Base-by-base conservation (phyloP, 2,113 vertebrate species). In the Eclectus roratus region DNA sequence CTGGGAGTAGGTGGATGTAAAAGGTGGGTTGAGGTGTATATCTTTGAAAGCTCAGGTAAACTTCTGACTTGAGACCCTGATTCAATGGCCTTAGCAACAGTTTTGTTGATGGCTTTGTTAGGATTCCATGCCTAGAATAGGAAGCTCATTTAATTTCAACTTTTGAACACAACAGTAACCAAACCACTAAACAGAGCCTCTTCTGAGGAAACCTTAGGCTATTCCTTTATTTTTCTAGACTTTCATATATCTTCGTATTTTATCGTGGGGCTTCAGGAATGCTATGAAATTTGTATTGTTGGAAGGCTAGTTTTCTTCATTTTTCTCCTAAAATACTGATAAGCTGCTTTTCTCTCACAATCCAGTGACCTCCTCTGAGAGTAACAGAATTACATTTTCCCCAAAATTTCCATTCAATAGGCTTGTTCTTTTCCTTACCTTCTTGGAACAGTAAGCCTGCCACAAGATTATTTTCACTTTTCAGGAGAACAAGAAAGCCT, bases 1-100 rank as follows among this genome's bases (percentile, higher is more conserved):
- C 93, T 95, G 69, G 95, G 89, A 96, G 63, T 71, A 91, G 72
- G 50, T 46, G 82, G 86, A 91, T 69, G 31, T 27, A 81, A 90
- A 87, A 85, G 72, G 66, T 60, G 55, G 33, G 18, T 70, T 93
- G 82, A 93, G 69, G 81, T 49, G 43, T 19, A 25, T 33, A 41
- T 87, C 66, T 92, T 76, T 82, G 70, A 89, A 94, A 87, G 44
- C 66, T 89, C 66, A 94, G 52, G 63, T 79, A 77, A 89, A 91
- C 23, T 69, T 58, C 63, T 85, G 49, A 92, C 72, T 20, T 89
- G 44, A 89, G 91, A 93, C 61, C 13, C 13, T 72, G 58, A 85
- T 49, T 78, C 28, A 87, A 49, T 37, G 69, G 35, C 49, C 41
- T 46, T 60, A 81, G 78, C 24, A 74, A 74, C 29, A 35, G 24